phyloP scores from a whole-genome alignment of 2,797 vertebrate species.

The Ctenopoma kingsleyae region DNA sequence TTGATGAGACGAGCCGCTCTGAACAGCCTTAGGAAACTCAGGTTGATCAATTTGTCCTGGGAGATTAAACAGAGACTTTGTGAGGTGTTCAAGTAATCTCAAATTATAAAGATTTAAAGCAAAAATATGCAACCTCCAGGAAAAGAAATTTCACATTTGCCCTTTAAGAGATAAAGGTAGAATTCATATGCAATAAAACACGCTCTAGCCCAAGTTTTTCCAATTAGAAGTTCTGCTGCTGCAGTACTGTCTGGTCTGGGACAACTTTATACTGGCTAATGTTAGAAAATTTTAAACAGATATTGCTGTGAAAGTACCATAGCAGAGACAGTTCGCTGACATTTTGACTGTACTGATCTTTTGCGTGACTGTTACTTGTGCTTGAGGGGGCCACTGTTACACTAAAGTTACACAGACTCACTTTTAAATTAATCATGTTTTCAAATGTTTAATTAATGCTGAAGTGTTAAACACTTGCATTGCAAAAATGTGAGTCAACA shows the following conservation, averaged over 20 bases:
- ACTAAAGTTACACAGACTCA: neutral
- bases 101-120: neutral
- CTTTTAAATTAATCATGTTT: neutral
- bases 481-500: neutral
- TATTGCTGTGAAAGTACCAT: neutral
- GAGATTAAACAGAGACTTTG: conserved; percentile 16
- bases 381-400: too few species aligned
- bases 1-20: conserved; percentile 96
- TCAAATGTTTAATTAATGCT: neutral
- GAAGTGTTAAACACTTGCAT: neutral
- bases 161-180: neutral
- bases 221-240: neutral
- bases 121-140: neutral
- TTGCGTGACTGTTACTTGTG: too few species aligned
- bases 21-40: conserved; percentile 96
- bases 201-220: neutral
- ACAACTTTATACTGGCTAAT: neutral
- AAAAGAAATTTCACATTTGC: neutral
- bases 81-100: neutral
- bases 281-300: neutral
- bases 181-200: neutral
- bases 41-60: conserved; percentile 96
- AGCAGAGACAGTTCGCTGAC: neutral
- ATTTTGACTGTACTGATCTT: too few species aligned
- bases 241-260: neutral